Base-by-base conservation (phyloP, 92 coral and sea anemone genomes). In the Porites evermanni region DNA sequence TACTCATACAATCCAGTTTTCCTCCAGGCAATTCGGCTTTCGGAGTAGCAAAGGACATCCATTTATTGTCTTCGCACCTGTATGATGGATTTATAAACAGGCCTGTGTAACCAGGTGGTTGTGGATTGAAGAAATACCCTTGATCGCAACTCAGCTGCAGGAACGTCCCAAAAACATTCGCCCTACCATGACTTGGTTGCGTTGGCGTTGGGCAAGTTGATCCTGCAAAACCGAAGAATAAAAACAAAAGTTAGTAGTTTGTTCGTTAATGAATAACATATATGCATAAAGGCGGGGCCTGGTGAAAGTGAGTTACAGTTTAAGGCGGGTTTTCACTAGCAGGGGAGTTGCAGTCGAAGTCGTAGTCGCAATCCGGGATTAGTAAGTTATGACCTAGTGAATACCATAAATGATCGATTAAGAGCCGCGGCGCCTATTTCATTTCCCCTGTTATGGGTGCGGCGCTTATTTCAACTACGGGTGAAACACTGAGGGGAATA, bases 1-100 rank as follows among this genome's bases (percentile, higher is more conserved):
- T 89, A 96, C 98, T 88, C 76, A 92, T 87, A 68, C 98, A 96
- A 51, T 93, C 95, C 65, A 96, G 98, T 4, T 78, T 87, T 56
- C 80, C 47, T 38, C 47, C 58, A 0, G 94, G 78, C 26, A 92
- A 74, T 7, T 76, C 73, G 7, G 77, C 47, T 71, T 4, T 81
- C 0, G 16, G 11, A 9, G 54, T 84, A 6, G 9, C 52, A 12
- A 7, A 38, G 53, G 81, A 78, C 58, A 21, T 75, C 96, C 98
- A 96, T 59, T 96, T 75, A 17, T 92, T 88, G 2, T 9, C 51
- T 7, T 26, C 19, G 77, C 98, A 96, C 7, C 14, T 60, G 75
- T 91, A 96, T 2, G 12, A 20, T 17, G 86, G 90, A 69, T 64
- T 61, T 6, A 16, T 10, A 66, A 88, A 88, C 13, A 47, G 32